phyloP scores from a whole-genome alignment of 1,140 invertebrate genomes.

The Dreissena rostriformis region DNA sequence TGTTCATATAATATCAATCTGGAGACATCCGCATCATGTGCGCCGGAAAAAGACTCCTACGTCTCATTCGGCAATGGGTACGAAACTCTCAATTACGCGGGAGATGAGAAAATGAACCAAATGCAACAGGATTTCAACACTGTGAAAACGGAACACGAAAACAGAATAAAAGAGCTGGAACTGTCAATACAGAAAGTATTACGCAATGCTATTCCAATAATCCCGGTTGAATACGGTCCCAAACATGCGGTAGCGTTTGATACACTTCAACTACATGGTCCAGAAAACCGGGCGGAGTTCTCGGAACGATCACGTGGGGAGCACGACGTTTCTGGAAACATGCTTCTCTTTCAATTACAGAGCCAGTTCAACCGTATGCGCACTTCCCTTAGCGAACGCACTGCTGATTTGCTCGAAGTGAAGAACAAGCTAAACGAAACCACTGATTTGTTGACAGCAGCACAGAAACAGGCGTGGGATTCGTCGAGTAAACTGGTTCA shows the following conservation, averaged over 20 bases:
- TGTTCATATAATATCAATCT: conserved; percentile 51
- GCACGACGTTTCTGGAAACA: conserved; percentile 4
- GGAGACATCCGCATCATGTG: not conserved
- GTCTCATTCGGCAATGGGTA: not conserved
- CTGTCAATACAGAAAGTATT: conserved; percentile 50
- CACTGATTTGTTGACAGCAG: conserved; percentile 25
- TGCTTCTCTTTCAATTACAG: conserved; percentile 38
- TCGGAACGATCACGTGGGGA: not conserved
- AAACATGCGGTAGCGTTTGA: not conserved
- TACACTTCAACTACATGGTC: not conserved
- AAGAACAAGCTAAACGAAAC: conserved; percentile 50
- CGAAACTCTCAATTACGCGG: conserved; percentile 11
- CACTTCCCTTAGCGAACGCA: conserved; percentile 24
- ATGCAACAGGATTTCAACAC: conserved; percentile 49
- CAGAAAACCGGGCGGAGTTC: not conserved
- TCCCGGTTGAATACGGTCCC: not conserved
- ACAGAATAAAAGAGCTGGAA: conserved; percentile 55
- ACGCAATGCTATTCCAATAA: conserved; percentile 27
- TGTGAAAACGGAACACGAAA: conserved; percentile 55
- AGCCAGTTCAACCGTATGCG: conserved; percentile 42
- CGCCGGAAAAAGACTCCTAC: not conserved
- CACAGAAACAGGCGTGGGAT: conserved; percentile 40
- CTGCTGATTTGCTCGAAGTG: conserved; percentile 42
- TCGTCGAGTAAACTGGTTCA: conserved; percentile 26
- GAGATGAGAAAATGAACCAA: conserved; percentile 21